Evolutionary conservation across 2,797 vertebrate genomes (phyloP).

Genomic region (Enteromius viviparus): DNA sequence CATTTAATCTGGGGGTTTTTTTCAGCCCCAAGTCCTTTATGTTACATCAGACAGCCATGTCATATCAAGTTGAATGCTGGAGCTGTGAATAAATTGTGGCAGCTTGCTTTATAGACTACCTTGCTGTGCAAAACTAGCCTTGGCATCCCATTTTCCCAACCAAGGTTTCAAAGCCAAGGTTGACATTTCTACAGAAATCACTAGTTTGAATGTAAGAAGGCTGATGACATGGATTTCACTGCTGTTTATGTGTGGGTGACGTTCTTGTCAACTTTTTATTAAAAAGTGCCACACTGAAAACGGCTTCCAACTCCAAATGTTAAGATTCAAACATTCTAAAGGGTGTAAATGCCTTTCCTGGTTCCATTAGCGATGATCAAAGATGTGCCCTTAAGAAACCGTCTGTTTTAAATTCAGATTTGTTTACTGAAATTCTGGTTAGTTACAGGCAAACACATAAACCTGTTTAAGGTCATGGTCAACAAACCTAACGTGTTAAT

Average conservation of each 20-base stretch:
- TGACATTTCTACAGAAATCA: slow-evolving; percentile 32
- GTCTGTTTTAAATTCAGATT: not conserved
- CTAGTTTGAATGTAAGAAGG: slow-evolving; percentile 11
- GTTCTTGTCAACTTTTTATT: not conserved
- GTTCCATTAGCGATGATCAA: slow-evolving; percentile 11
- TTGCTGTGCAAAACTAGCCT: slow-evolving; percentile 33
- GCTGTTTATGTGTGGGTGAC: not conserved
- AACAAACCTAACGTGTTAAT: slow-evolving; percentile 40
- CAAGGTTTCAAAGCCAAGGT: slow-evolving; percentile 1
- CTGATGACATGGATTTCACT: slow-evolving; percentile 20
- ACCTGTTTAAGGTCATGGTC: not conserved
- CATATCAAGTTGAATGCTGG: not conserved
- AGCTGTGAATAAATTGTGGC: slow-evolving; percentile 29
- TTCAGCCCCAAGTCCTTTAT: not conserved
- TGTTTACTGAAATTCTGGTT: slow-evolving; percentile 10
- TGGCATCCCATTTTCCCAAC: slow-evolving; percentile 27
- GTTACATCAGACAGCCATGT: slow-evolving; percentile 15
- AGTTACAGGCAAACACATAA: not conserved
- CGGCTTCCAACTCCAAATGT: not conserved
- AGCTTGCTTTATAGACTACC: slow-evolving; percentile 10
- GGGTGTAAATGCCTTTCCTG: not conserved
- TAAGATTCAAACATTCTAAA: slow-evolving; percentile 9
- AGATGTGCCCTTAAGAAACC: slow-evolving; percentile 4
- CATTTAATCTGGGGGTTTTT: not conserved
- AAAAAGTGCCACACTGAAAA: slow-evolving; percentile 21